Base-by-base conservation (phyloP, 1,140 invertebrate genomes). In the Tetramorium parvispinum region DNA sequence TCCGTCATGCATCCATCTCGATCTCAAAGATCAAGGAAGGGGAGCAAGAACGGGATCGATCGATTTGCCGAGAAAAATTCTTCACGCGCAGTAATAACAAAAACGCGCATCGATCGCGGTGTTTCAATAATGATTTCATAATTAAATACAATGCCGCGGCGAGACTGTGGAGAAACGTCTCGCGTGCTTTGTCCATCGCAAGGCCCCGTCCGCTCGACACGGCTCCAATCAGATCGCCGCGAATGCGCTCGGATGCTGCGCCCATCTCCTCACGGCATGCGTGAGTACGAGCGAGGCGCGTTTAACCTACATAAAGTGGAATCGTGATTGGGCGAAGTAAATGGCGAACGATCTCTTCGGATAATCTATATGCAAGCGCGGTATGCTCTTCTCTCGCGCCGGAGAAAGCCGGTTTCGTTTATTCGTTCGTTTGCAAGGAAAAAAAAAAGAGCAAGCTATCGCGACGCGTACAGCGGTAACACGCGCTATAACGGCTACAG, bases 361-460 rank as follows among this genome's bases (percentile, higher is more conserved):
- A 87, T 87, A 87, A 85, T 87, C 82, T 82, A 87, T 85, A 85
- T 71, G 82, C 86, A 83, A 27, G 65, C 68, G 37, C 43, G 21
- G 4, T 21, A 10, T 21, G 10, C 40, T 55, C 55, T 61, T 59
- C 85, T 61, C 85, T 40, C 78, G 27, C 27, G 32, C 32, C 32
- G 32, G 66, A 82, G 78, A 86, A 86, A 86, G 85, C 65, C 55
- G 51, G 63, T 71, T 82, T 86, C 77, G 65, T 70, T 82, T 37
- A 61, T 68, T 71, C 90, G 88, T 91, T 88, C 92, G 77, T 93
- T 96, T 96, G 37, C 96, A 3, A 98, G 97, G 97, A 51, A 40
- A 37, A 79, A 78, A 51, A 53, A 32, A 10, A 16, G 18, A 40
- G 13, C 32, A 24, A 5, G 59, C 59, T 46, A 16, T 61, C 13